These are phyloP conservation scores for Ectropis crepuscularia DNA, from an alignment of 2,888 invertebrate species.

Conservation along the genomic window DNA sequence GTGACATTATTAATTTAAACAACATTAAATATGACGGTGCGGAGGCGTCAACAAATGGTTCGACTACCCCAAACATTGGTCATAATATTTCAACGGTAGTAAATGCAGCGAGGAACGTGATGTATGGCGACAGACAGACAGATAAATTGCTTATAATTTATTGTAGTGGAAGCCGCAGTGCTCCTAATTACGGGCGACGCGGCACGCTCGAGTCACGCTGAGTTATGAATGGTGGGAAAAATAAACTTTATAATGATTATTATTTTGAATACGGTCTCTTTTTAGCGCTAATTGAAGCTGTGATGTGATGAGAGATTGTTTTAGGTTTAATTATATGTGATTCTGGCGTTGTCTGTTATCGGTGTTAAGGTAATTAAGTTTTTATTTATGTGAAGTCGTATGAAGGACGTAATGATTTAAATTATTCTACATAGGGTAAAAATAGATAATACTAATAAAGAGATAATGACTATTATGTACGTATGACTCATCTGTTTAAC, in stretches of 20 bases:
- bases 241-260: constrained; percentile 45
- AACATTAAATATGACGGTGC: constrained; percentile 34
- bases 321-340: constrained; percentile 10
- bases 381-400: not conserved
- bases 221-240: constrained; percentile 54
- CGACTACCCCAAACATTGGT: constrained; percentile 60
- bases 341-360: not conserved
- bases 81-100: constrained; percentile 78
- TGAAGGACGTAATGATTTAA: not conserved
- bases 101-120: constrained; percentile 70
- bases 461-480: too few relatives aligned
- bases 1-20: constrained; percentile 20
- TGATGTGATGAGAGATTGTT: not conserved
- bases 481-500: too few relatives aligned
- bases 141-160: constrained; percentile 84
- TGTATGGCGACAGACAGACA: constrained; percentile 81
- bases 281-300: constrained; percentile 13
- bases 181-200: constrained; percentile 72
- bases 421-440: not conserved
- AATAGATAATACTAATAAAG: too few relatives aligned
- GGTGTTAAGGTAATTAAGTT: too few relatives aligned
- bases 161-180: constrained; percentile 71
- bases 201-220: constrained; percentile 59
- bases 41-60: constrained; percentile 60
- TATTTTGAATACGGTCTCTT: constrained; percentile 21